Conservation (phyloP, 2,113 vertebrate species). For the Psammodynastes pulverulentus region DNA sequence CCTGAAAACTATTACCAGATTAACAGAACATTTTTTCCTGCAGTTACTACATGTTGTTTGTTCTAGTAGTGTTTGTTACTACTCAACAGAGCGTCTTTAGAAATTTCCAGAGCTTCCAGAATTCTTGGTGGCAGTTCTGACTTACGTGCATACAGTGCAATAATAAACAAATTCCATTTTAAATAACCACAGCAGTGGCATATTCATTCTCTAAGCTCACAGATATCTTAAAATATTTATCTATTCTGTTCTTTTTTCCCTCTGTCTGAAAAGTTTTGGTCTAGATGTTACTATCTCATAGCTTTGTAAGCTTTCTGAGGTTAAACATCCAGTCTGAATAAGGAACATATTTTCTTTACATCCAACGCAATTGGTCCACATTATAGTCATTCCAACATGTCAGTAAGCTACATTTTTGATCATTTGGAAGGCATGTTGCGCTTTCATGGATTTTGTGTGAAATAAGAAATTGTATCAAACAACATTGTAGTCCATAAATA, state of each 20-base stretch:
- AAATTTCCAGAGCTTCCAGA: neutral
- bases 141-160: neutral
- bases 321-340: neutral
- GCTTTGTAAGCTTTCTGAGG: neutral
- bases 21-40: neutral
- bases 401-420: neutral
- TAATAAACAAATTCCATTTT: neutral
- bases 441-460: neutral
- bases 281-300: neutral
- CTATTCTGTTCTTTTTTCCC: neutral
- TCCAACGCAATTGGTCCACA: neutral
- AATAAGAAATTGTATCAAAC: neutral
- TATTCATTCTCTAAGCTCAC: neutral
- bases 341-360: neutral
- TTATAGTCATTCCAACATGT: neutral
- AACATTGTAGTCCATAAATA: neutral
- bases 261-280: neutral
- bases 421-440: neutral
- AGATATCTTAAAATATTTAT: neutral
- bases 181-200: neutral
- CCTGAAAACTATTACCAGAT: neutral
- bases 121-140: neutral
- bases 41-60: neutral
- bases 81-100: neutral
- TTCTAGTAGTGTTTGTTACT: neutral